Evolutionary conservation across 1,140 invertebrate genomes (phyloP).

Genomic region (Carcinoscorpius rotundicauda): DNA sequence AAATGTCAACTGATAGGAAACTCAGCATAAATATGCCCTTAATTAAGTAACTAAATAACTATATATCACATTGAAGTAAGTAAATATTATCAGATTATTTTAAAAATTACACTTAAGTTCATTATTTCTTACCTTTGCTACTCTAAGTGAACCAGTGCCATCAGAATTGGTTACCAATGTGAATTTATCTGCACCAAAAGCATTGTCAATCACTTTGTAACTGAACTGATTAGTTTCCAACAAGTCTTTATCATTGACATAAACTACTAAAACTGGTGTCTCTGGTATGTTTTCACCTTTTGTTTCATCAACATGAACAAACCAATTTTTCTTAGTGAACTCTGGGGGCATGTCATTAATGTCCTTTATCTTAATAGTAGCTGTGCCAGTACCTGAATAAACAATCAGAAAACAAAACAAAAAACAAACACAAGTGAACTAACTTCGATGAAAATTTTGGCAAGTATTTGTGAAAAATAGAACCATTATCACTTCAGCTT

Average conservation of each 20-base stretch:
- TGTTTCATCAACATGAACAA: conserved; percentile 93
- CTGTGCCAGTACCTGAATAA: conserved; percentile 25
- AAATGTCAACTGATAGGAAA: neutral
- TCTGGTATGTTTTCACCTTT: conserved; percentile 85
- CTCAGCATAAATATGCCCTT: neutral
- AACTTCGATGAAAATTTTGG: too few species aligned
- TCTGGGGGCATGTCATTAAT: conserved; percentile 67
- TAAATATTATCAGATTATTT: neutral
- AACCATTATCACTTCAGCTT: too few species aligned
- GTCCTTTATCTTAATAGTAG: conserved; percentile 28
- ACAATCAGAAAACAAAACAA: too few species aligned
- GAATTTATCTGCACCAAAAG: conserved; percentile 89
- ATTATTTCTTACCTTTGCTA: conserved; percentile 51
- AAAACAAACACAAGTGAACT: too few species aligned
- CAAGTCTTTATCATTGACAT: conserved; percentile 80
- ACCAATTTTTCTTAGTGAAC: conserved; percentile 92
- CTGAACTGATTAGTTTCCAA: conserved; percentile 87
- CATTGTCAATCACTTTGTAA: conserved; percentile 87
- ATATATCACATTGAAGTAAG: neutral
- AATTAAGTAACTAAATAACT: neutral
- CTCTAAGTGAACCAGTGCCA: conserved; percentile 85
- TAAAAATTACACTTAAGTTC: neutral
- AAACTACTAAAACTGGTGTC: conserved; percentile 85
- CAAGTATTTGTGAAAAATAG: too few species aligned
- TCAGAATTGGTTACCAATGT: conserved; percentile 94